A percentile compares a stretch with the other conserved stretches of the same genome.
Evolutionary conservation across 2,797 vertebrate genomes (phyloP).

Genomic region (Falco novaeseelandiae): DNA sequence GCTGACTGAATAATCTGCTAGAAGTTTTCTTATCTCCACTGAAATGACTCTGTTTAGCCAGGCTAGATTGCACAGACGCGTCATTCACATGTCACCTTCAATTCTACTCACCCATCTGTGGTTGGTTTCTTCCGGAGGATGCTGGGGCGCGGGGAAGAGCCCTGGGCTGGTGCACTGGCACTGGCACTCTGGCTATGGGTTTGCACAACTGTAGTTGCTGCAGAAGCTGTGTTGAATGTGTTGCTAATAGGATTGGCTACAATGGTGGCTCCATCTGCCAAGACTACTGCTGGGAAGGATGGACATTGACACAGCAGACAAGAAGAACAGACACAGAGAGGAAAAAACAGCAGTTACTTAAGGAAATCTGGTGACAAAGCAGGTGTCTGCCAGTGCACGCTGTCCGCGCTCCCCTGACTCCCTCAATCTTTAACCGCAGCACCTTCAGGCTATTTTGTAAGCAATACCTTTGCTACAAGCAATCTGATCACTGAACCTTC

Average conservation of each 20-base stretch:
- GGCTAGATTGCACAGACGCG: background rate
- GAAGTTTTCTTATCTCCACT: background rate
- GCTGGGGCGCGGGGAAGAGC: conserved; percentile 94
- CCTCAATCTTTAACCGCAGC: background rate
- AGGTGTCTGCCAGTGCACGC: background rate
- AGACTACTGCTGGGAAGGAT: conserved; percentile 82
- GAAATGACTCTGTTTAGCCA: background rate
- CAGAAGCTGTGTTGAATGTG: conserved; percentile 88
- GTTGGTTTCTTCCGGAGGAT: conserved; percentile 97
- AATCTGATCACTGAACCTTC: background rate
- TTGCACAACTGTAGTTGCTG: conserved; percentile 91
- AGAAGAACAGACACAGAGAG: background rate
- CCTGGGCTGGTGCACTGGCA: conserved; percentile 86
- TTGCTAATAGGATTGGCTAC: conserved; percentile 92
- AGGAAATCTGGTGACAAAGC: background rate
- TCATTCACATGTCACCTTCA: background rate
- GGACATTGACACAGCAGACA: background rate
- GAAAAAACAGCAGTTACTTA: background rate
- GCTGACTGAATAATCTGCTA: background rate
- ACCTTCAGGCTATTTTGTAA: background rate
- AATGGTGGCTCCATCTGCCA: conserved; percentile 91
- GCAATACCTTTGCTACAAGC: background rate
- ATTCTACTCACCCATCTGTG: conserved; percentile 87
- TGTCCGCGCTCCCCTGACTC: background rate
- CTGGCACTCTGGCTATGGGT: conserved; percentile 89